Evolutionary conservation across 2,113 vertebrate genomes (phyloP), one percentile per base, ranked within the genome.

Genomic region (Otus sunia): DNA sequence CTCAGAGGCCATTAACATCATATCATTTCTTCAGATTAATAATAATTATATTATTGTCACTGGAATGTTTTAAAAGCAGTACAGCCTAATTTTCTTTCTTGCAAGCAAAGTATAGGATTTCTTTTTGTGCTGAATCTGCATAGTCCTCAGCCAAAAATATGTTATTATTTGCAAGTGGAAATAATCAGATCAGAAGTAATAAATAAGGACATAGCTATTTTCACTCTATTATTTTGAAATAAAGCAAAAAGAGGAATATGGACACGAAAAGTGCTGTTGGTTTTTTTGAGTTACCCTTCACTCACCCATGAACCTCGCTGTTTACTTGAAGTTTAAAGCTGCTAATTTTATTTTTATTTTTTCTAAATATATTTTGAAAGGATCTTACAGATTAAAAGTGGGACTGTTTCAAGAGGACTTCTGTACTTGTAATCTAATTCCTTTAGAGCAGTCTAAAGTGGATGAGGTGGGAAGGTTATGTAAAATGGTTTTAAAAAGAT

Each of bases 11-110:
- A 85, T 96, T 88, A 87, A 92, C 80, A 60, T 95, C 60, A 10
- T 63, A 80, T 83, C 32, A 45, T 71, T 80, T 58, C 83, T 94
- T 83, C 68, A 80, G 85, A 53, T 95, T 72, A 96, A 94, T 84
- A 95, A 77, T 84, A 92, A 94, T 91, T 92, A 53, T 82, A 30
- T 92, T 81, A 63, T 86, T 91, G 49, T 87, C 85, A 62, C 86
- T 92, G 47, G 68, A 88, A 81, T 71, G 53, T 87, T 92, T 95
- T 91, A 47, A 69, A 90, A 95, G 39, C 56, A 92, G 36, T 45
- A 1, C 66, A 69, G 69, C 36, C 92, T 69, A 22, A 82, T 90
- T 95, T 95, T 79, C 49, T 71, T 60, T 55, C 73, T 41, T n/a
- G 34, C 37, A 60, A 55, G 83, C 15, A 20, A 89, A 87, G 36